Evolutionary conservation across 2,888 invertebrate species (phyloP).

Genomic region (Malthinus seriepunctatus): DNA sequence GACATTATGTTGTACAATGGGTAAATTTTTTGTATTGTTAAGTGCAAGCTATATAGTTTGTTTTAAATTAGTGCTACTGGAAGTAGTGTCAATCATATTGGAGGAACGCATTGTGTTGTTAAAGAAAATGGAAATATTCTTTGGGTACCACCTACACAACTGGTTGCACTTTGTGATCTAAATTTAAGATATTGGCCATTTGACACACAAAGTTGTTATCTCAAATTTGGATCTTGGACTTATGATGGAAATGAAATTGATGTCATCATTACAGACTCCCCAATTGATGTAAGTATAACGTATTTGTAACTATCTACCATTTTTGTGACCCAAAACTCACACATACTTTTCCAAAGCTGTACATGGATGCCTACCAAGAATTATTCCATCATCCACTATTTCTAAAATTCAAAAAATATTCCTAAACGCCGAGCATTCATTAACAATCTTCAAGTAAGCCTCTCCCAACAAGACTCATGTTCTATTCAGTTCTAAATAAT

Average conservation of each 20-base stretch:
- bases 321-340: neutral
- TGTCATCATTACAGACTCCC: constrained; percentile 38
- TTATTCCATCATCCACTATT: too few species aligned
- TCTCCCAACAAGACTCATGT: too few species aligned
- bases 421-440: too few species aligned
- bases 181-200: constrained; percentile 76
- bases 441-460: too few species aligned
- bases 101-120: constrained; percentile 60
- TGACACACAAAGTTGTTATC: constrained; percentile 68
- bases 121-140: constrained; percentile 58
- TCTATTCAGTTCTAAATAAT: too few species aligned
- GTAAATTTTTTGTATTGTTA: constrained; percentile 45
- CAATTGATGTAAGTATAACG: constrained; percentile 15
- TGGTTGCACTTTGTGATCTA: constrained; percentile 65
- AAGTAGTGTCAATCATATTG: constrained; percentile 62
- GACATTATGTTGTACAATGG: constrained; percentile 74
- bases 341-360: too few species aligned
- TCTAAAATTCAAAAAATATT: too few species aligned
- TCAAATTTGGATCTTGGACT: constrained; percentile 77
- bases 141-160: constrained; percentile 72
- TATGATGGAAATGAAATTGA: constrained; percentile 65
- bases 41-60: constrained; percentile 7
- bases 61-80: constrained; percentile 59
- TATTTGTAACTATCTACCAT: neutral
- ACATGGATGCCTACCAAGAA: too few species aligned